These are phyloP conservation scores for Megaustenia siamemsis DNA, from an alignment of 2,888 invertebrate species.

Conservation along the genomic window DNA sequence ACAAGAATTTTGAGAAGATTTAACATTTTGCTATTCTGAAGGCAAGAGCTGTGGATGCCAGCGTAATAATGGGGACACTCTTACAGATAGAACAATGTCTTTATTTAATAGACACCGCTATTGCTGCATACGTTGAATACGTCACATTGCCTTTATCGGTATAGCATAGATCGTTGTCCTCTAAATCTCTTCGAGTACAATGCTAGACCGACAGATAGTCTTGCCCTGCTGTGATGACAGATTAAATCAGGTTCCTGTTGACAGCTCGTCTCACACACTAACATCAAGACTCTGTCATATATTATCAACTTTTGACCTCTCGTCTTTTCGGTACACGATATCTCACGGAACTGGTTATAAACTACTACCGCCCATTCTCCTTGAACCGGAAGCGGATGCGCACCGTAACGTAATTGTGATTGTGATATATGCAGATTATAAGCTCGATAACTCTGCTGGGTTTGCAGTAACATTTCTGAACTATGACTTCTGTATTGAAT, in stretches of 20 bases:
- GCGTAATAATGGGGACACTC: too few species aligned
- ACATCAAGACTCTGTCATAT: background rate
- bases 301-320: conserved; percentile 1
- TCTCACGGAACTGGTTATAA: background rate
- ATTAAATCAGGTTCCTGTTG: background rate
- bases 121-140: too few species aligned
- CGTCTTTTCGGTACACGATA: background rate
- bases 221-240: background rate
- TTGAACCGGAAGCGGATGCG: background rate
- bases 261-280: background rate
- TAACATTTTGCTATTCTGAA: too few species aligned
- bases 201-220: background rate
- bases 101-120: too few species aligned
- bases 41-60: too few species aligned
- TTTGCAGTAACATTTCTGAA: background rate
- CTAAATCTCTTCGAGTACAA: background rate
- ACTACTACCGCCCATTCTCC: background rate
- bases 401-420: background rate
- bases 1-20: too few species aligned
- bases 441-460: background rate
- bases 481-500: background rate
- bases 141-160: too few species aligned
- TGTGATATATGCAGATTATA: conserved; percentile 1
- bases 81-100: too few species aligned
- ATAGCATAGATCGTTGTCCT: too few species aligned